These are phyloP conservation scores for Sinocyclocheilus anophthalmus DNA, from an alignment of 2,113 vertebrate genomes.

Conservation along the genomic window DNA sequence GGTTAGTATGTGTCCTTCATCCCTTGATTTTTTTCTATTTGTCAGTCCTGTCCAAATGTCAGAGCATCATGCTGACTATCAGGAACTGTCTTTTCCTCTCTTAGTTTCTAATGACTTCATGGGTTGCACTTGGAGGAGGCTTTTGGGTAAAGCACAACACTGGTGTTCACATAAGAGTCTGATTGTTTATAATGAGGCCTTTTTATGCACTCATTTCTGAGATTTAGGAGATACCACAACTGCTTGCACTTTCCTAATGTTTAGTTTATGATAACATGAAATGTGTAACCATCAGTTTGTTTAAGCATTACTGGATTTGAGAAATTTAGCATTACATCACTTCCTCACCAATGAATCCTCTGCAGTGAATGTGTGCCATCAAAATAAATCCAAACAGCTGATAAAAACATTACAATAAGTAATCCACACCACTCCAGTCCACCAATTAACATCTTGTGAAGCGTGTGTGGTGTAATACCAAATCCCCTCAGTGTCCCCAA, in stretches of 20 bases:
- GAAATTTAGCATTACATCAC: no score
- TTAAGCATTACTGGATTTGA: background rate
- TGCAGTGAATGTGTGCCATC: no score
- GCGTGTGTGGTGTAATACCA: no score
- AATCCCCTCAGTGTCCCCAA: no score
- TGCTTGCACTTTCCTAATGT: background rate
- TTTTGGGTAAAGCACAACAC: background rate
- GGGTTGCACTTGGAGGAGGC: slow-evolving; percentile 26
- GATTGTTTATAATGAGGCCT: no score
- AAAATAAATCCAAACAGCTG: no score
- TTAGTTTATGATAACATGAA: background rate
- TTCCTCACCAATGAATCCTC: no score
- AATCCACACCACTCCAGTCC: no score
- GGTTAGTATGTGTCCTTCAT: slow-evolving; percentile 45
- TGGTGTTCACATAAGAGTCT: slow-evolving; percentile 17
- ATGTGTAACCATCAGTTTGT: background rate
- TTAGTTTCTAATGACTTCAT: slow-evolving; percentile 19
- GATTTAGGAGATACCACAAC: background rate
- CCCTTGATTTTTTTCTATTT: slow-evolving; percentile 39
- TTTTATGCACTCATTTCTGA: background rate
- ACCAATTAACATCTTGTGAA: no score
- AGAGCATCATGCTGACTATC: slow-evolving; percentile 36
- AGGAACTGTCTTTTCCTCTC: slow-evolving; percentile 42
- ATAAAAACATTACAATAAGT: no score
- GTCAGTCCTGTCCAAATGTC: slow-evolving; percentile 52